Evolutionary conservation across 2,888 invertebrate genomes (phyloP), one percentile per base, ranked within the genome.

Genomic region (Eupithecia insigniata): DNA sequence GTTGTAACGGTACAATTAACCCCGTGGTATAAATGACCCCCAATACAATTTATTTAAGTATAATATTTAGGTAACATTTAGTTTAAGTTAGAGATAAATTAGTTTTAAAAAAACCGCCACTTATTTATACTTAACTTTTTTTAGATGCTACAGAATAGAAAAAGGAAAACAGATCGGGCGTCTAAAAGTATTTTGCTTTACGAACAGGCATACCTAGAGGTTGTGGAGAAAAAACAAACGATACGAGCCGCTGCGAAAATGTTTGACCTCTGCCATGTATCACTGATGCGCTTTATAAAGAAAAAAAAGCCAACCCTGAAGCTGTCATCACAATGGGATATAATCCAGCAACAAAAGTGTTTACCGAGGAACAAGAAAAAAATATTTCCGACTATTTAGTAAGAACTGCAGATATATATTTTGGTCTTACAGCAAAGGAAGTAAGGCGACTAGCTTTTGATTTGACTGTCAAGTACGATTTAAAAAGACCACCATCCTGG

Each of bases 251-350:
- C 46, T 46, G 46, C 46, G 18, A n/a, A n/a, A n/a, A n/a, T n/a
- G n/a, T n/a, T n/a, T n/a, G n/a, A n/a, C n/a, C n/a, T n/a, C n/a
- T n/a, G n/a, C n/a, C n/a, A n/a, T n/a, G n/a, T n/a, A n/a, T n/a
- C n/a, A n/a, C n/a, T n/a, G n/a, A n/a, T n/a, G n/a, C n/a, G n/a
- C n/a, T n/a, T n/a, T n/a, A n/a, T n/a, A n/a, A n/a, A n/a, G n/a
- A n/a, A n/a, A n/a, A n/a, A n/a, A n/a, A n/a, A n/a, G n/a, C n/a
- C n/a, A 51, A 51, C 51, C 51, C 51, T 51, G 22, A 51, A 51
- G 51, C 22, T 51, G 51, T 51, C 51, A 51, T 51, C 51, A 51
- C 51, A 51, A 51, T 51, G 51, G 51, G 51, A 51, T 51, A 51
- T 51, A 51, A 51, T 51, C 51, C 51, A 51, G 51, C 46, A 46